Evolutionary conservation across 37 sponge, comb jelly and placozoan genomes (phyloP), one percentile per base, ranked within the genome.

Genomic region (Tethya wilhelma): DNA sequence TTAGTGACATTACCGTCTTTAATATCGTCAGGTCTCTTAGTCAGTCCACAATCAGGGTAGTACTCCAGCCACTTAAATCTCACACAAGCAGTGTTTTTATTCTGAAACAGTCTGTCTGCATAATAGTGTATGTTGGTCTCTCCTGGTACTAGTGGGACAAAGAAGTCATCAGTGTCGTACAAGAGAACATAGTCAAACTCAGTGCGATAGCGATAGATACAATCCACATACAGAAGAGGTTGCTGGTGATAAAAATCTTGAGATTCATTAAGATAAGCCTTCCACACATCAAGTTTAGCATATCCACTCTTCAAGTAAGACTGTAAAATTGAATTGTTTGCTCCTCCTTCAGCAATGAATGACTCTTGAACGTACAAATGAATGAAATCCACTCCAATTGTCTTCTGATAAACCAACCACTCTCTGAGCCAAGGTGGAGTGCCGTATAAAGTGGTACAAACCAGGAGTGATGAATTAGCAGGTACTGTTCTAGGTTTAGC

Each of bases 101-200:
- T n/a, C n/a, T n/a, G 32, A 28, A 66, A 66, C 2, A 6, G 37
- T 19, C 19, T 66, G 12, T 29, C 19, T 34, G 37, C 33, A 31
- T 66, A 66, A 31, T 66, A 66, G 67, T 66, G 67, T 4, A 66
- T 66, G 37, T 66, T 19, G 11, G 32, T 66, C 14, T 66, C 29
- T 36, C 37, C 37, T 29, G 67, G 67, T 36, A 66, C 9, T 66
- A 66, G 6, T 20, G 67, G 67, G 19, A 7, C 37, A 3, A 66
- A 66, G 19, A 66, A 66, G 38, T 66, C 67, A 31, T 66, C 67
- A 28, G 32, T 38, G 28, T 66, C 67, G 28, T 17, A 34, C 29
- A 66, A 36, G 4, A 66, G 6, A 12, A 17, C 67, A 36, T 36
- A 34, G 2, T 66, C 67, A 31, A 32, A 66, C 67, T 38, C 67